Base-by-base conservation (phyloP, 2,113 vertebrate genomes). In the Parus major region DNA sequence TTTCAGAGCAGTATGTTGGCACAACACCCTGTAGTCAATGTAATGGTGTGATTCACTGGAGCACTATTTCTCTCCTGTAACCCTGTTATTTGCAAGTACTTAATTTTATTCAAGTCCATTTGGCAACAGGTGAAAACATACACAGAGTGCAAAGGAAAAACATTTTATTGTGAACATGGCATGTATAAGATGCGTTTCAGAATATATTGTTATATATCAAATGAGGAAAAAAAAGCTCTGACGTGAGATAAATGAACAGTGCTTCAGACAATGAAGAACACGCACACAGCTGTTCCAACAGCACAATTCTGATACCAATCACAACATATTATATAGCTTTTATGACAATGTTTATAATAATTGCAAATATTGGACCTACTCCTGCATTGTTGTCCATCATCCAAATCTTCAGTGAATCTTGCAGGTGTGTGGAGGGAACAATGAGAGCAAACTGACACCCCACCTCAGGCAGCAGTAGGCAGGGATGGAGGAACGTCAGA, bases 161-260 rank as follows among this genome's bases (percentile, higher is more conserved):
- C 53, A 61, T 36, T 98, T 98, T 98, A 97, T 98, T 98, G 95
- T 86, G 82, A 95, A 82, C 78, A 88, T 82, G 85, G 96, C 84
- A 95, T 35, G 66, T 86, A 94, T 59, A 90, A 96, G 94, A 97
- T 36, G 47, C 3, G 24, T 70, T 96, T 96, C 92, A 94, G 92
- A 96, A 96, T 82, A 96, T 52, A 88, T 18, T 63, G 86, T 73
- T 88, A 93, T 72, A 69, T 79, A 96, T 75, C 71, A 85, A 84
- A 86, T 70, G 73, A 95, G 47, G 3, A 31, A 87, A 42, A 57
- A 61, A 24, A 57, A 78, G 69, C 44, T 81, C 21, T 39, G 94
- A 96, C 21, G 52, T n/a, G 68, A 97, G 87, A 75, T 65, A 93
- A 92, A 86, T 56, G 90, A 96, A 78, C 96, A 95, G 91, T 56